phyloP scores from a whole-genome alignment of 92 coral and sea anemone species.

The Porites cylindrica region DNA sequence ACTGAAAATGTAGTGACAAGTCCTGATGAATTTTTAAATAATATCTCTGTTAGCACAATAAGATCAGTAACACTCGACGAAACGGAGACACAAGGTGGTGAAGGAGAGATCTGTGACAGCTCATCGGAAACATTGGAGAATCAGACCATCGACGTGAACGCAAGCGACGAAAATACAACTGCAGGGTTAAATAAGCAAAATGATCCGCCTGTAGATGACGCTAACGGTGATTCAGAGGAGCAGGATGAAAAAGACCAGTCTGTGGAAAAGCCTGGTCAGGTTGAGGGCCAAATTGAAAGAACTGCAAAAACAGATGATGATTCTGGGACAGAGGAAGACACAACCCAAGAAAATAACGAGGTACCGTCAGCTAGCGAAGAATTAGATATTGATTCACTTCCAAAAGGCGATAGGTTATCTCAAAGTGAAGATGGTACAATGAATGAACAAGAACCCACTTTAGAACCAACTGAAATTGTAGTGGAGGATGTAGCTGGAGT shows the following conservation, averaged over 20 bases:
- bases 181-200: neutral
- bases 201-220: neutral
- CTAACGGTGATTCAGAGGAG: neutral
- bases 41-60: neutral
- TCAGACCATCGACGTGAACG: neutral
- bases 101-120: neutral
- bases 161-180: neutral
- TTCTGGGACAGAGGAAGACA: conserved; percentile 4
- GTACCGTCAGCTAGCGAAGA: neutral
- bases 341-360: conserved; percentile 10
- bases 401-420: neutral
- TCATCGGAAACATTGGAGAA: neutral
- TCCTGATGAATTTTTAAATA: conserved; percentile 40
- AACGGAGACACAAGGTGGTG: conserved; percentile 42
- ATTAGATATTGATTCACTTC: neutral
- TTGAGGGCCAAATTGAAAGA: neutral
- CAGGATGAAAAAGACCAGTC: neutral
- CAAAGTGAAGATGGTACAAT: neutral
- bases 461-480: neutral
- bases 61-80: neutral
- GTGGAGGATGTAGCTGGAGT: neutral
- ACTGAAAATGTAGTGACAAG: conserved; percentile 11
- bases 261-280: conserved; percentile 5
- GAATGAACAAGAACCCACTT: neutral
- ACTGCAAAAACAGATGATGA: neutral